A percentile compares a stretch with the other conserved stretches of the same genome.
Conservation (phyloP, 2,797 vertebrate species). For the Phalloptychus januarius region DNA sequence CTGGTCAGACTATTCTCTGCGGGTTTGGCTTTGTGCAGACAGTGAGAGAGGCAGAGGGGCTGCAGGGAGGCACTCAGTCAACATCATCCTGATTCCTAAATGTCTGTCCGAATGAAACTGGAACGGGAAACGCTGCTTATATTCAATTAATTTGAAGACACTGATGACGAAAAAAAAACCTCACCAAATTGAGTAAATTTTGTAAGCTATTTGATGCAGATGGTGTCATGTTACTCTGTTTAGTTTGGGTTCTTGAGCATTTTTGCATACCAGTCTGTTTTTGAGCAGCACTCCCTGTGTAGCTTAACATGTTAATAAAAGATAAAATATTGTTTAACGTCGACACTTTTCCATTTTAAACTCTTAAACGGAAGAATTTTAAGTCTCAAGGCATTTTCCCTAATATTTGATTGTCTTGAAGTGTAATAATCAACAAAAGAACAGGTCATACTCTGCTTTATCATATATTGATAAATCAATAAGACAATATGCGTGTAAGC, state of each 20-base stretch:
- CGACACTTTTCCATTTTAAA: background rate
- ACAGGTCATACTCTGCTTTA: background rate
- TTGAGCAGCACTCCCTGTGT: conserved; percentile 4
- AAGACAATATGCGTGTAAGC: background rate
- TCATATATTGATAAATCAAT: background rate
- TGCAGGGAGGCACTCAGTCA: conserved; percentile 45
- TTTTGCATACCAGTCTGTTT: conserved; percentile 27
- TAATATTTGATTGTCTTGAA: background rate
- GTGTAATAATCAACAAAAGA: background rate
- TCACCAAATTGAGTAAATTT: conserved; percentile 35
- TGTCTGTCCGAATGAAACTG: conserved; percentile 55
- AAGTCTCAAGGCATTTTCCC: background rate
- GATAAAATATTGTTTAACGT: background rate
- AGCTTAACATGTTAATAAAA: background rate
- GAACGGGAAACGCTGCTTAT: conserved; percentile 48
- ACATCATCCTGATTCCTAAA: conserved; percentile 71
- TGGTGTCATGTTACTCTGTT: conserved; percentile 21
- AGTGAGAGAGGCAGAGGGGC: background rate
- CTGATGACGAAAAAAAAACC: background rate
- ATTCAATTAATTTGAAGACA: conserved; percentile 54
- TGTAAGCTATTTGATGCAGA: conserved; percentile 10
- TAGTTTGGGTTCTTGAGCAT: conserved; percentile 21
- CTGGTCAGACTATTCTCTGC: conserved; percentile 75
- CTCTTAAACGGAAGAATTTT: background rate
- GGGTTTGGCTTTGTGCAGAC: conserved; percentile 66